Evolutionary conservation across 2,888 invertebrate genomes (phyloP), one percentile per base, ranked within the genome.

Genomic region (Graphium colonna): DNA sequence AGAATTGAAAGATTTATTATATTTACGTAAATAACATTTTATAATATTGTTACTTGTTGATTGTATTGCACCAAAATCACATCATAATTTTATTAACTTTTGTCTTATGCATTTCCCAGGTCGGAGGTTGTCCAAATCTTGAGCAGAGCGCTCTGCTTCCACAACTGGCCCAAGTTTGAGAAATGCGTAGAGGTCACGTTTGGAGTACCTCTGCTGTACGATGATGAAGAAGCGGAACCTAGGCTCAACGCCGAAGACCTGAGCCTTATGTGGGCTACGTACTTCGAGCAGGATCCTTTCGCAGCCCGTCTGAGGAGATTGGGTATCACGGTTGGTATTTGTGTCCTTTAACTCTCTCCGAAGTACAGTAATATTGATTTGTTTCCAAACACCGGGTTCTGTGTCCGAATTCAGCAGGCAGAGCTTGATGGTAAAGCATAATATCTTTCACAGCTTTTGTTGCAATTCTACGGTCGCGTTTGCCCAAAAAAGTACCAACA

Each of bases 121-220:
- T 58, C 59, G 12, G 76, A 84, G 57, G 73, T 73, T 0, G 79
- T 86, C 0, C 79, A 82, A 56, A 79, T 87, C 47, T 77, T 72
- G 0, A 65, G 67, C 21, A 65, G 71, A 0, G 64, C 71, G 0
- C 57, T 75, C 10, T 90, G 90, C 69, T 81, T 77, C 57, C 68
- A 83, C 57, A 71, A 79, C 59, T 90, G 90, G 90, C 90, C 89
- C 0, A 68, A 72, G 48, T 79, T 68, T 53, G 78, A 81, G 57
- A 64, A 59, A 12, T 90, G 90, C 58, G 67, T 76, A 0, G 72
- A 75, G 16, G 73, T 90, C 3, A 69, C 63, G 28, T 85, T 86
- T 63, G 81, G 79, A 0, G 76, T 89, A 0, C 76, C 83, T 0
- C 71, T 90, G 16, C 67, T 68, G 13, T 79, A 77, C 18, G 77